These are phyloP conservation scores for Steinernema carpocapsae DNA, from an alignment of 2,888 invertebrate species.

Conservation along the genomic window DNA sequence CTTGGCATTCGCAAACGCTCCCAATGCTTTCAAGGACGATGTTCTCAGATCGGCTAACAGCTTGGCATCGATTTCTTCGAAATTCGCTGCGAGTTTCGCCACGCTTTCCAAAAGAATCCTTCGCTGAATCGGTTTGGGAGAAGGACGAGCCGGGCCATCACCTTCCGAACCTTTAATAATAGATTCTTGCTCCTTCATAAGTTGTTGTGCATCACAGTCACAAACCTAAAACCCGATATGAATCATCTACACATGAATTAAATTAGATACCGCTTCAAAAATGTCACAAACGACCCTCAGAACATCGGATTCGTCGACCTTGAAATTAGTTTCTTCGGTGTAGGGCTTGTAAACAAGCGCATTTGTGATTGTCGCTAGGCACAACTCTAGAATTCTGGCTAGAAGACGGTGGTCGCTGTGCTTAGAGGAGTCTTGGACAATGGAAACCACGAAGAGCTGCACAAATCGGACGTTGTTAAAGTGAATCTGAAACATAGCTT, in stretches of 20 bases:
- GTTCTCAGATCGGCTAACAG: neutral
- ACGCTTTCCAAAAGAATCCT: neutral
- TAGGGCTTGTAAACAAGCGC: neutral
- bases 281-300: neutral
- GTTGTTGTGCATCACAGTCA: neutral
- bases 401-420: neutral
- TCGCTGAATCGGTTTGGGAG: constrained; percentile 14
- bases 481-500: constrained; percentile 14
- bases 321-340: neutral
- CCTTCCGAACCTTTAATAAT: neutral
- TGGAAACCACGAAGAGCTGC: neutral
- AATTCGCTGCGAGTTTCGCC: neutral
- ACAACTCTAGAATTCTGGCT: neutral
- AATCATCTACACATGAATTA: neutral
- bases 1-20: neutral
- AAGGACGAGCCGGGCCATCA: neutral
- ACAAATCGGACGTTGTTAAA: constrained; percentile 20
- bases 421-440: neutral
- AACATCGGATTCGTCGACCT: neutral
- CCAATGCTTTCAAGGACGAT: neutral
- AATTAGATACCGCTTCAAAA: constrained; percentile 20
- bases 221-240: neutral
- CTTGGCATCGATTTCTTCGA: neutral
- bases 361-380: neutral
- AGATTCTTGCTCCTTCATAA: neutral